Percentiles rank a stretch among this genome's conserved stretches.
phyloP scores from a whole-genome alignment of 1,140 invertebrate species.

The Monomorium pharaonis region DNA sequence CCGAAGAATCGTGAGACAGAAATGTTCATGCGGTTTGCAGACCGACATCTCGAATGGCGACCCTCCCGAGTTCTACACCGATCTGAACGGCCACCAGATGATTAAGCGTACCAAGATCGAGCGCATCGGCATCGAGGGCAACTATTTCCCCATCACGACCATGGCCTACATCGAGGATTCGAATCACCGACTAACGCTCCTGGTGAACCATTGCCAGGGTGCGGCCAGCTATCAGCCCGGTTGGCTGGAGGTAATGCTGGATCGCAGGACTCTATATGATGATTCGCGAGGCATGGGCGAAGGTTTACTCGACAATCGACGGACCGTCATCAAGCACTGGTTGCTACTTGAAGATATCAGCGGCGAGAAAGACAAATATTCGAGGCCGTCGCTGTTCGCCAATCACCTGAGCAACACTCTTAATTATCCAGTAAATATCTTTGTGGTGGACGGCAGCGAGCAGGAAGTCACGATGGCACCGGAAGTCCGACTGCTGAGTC shows the following conservation, averaged over 20 bases:
- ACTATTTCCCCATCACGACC: conserved; percentile 95
- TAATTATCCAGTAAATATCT: conserved; percentile 91
- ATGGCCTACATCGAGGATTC: conserved; percentile 93
- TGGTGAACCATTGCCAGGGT: conserved; percentile 94
- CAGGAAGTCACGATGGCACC: conserved; percentile 74
- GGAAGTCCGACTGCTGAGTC: conserved; percentile 86
- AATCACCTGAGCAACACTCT: conserved; percentile 90
- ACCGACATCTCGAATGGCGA: conserved; percentile 94
- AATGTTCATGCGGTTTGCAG: conserved; percentile 95
- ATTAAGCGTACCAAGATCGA: conserved; percentile 91
- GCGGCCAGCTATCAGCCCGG: conserved; percentile 93
- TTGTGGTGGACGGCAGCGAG: conserved; percentile 87
- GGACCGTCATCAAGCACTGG: conserved; percentile 92
- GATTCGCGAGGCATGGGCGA: conserved; percentile 95
- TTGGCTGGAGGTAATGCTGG: conserved; percentile 94
- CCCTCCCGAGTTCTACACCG: conserved; percentile 95
- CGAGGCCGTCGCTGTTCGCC: conserved; percentile 89
- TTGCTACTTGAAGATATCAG: conserved; percentile 90
- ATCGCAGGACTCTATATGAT: conserved; percentile 93
- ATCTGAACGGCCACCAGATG: conserved; percentile 98
- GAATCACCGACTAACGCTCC: conserved; percentile 89
- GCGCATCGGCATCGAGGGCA: conserved; percentile 93
- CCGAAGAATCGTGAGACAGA: conserved; percentile 96
- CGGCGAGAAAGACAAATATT: conserved; percentile 82
- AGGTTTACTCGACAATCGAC: conserved; percentile 94